A percentile compares a stretch with the other conserved stretches of the same genome.
phyloP scores from a whole-genome alignment of 2,888 invertebrate species.

The Mechanitis messenoides region DNA sequence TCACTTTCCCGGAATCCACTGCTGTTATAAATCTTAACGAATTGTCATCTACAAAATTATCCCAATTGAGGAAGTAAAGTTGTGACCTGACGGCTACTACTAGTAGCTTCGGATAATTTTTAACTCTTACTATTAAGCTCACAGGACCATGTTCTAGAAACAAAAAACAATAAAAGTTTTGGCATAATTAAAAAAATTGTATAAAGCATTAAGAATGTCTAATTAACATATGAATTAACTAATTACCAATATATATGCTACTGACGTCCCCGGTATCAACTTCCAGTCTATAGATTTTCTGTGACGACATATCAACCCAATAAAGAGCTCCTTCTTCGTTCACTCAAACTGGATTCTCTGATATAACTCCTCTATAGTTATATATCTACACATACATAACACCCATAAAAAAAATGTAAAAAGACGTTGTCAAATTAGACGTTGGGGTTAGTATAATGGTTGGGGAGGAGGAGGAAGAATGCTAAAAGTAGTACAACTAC shows the following conservation, averaged over 20 bases:
- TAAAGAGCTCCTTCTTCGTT: slow-evolving; percentile 71
- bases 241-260: slow-evolving; percentile 58
- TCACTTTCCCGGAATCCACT: slow-evolving; percentile 64
- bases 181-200: background rate
- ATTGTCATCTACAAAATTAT: slow-evolving; percentile 44
- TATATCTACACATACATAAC: slow-evolving; percentile 43
- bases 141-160: slow-evolving; percentile 71
- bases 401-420: background rate
- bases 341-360: slow-evolving; percentile 81
- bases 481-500: background rate
- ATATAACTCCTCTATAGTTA: slow-evolving; percentile 56
- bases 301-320: slow-evolving; percentile 76
- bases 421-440: too few species aligned
- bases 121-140: slow-evolving; percentile 68
- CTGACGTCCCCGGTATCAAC: slow-evolving; percentile 67
- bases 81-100: slow-evolving; percentile 61
- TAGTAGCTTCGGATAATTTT: slow-evolving; percentile 60
- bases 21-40: slow-evolving; percentile 50
- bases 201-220: slow-evolving; percentile 31
- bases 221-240: background rate
- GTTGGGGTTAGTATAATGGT: too few species aligned
- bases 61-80: slow-evolving; percentile 59
- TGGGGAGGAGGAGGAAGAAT: background rate
- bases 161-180: too few species aligned
- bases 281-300: slow-evolving; percentile 71